Conservation (phyloP, 2,797 vertebrate genomes). For the Gymnopithys bicolor region DNA sequence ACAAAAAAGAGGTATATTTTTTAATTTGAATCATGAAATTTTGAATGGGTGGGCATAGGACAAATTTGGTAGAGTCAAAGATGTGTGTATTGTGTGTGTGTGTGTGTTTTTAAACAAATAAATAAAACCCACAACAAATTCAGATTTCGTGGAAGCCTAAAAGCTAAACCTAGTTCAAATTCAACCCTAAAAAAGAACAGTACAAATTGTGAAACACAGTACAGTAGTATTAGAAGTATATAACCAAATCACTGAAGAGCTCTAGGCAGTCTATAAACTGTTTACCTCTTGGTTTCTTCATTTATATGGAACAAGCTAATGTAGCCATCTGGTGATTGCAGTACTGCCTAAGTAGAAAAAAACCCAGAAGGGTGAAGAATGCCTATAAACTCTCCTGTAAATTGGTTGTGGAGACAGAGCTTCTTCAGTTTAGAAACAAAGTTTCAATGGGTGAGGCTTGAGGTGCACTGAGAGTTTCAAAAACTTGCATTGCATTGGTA, state of each 20-base stretch:
- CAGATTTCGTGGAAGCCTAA: not conserved
- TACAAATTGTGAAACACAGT: not conserved
- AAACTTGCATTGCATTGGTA: not conserved
- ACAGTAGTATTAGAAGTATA: not conserved
- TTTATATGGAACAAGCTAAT: not conserved
- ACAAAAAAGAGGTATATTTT: not conserved
- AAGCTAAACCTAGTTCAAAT: not conserved
- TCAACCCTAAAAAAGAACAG: not conserved
- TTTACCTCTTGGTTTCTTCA: not conserved
- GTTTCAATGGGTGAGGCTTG: not conserved
- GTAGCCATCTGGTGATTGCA: not conserved
- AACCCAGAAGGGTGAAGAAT: not conserved
- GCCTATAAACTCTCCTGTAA: not conserved
- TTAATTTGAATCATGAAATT: not conserved
- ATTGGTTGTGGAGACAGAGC: not conserved
- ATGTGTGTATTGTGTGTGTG: rapidly evolving
- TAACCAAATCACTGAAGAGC: not conserved
- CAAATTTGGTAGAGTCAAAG: not conserved
- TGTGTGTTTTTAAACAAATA: not conserved
- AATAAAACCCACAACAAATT: not conserved
- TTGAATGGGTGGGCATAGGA: not conserved
- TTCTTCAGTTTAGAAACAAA: not conserved
- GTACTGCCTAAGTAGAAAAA: not conserved
- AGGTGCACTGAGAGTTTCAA: not conserved
- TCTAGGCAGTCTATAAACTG: not conserved